Evolutionary conservation across 2,888 invertebrate genomes (phyloP), one percentile per base, ranked within the genome.

Genomic region (Doris montereyensis): DNA sequence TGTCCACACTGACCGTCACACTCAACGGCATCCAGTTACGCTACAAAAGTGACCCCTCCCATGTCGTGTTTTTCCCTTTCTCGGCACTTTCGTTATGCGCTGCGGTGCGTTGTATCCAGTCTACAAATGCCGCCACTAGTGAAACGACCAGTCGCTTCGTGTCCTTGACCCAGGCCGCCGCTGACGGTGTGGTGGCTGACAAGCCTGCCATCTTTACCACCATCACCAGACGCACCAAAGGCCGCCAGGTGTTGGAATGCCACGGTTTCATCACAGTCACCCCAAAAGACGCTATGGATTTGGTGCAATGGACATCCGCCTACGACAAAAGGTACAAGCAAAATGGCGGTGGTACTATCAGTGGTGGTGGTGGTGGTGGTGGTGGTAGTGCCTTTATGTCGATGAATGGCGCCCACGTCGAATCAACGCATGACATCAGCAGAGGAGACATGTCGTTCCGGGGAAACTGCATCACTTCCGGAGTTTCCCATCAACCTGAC

Each of bases 221-320:
- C 41, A 90, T 91, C 34, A 89, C 90, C 34, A 84, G 90, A 2
- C 85, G 91, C 3, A 87, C 88, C 13, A 86, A 87, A 60, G 91
- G 91, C 3, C 80, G 88, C n/a, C 89, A 88, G 81, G 87, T 90
- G 1, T 82, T 91, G 10, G 91, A 91, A 79, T 91, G 91, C 79
- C 91, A 91, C 79, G 89, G 87, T 3, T 91, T 91, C 83, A 83
- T 91, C 4, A 87, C 88, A 80, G 84, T 85, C 87, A 95, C 97
- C 79, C 97, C 97, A 92, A 96, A 97, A 90, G 98, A 99, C 70
- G 99, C 99, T 83, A 97, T 99, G 92, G 98, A 99, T 86, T 94
- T 99, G 89, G 98, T 98, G 83, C 94, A 97, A 87, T 97, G 97
- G 24, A 85, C 88, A 1, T 84, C 86, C n/a, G 67, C 81, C 5